Conservation (phyloP, 2,797 vertebrate species). For the Pseudochirops corinnae region DNA sequence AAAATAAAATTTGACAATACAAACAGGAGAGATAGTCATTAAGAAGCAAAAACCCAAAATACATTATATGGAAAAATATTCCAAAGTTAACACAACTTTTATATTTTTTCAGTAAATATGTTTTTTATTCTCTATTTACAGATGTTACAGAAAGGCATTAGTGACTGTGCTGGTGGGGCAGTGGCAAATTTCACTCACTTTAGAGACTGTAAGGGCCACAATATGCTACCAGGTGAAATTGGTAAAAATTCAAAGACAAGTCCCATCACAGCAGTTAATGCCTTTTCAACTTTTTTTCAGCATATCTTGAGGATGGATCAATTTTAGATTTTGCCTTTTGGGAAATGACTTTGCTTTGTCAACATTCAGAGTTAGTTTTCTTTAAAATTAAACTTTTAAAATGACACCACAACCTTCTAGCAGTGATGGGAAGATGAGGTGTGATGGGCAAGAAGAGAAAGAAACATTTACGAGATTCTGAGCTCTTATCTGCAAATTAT, state of each 20-base stretch:
- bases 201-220: neutral
- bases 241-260: neutral
- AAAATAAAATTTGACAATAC: conserved; percentile 73
- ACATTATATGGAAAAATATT: conserved; percentile 80
- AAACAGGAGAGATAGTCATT: conserved; percentile 73
- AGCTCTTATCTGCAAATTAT: rapidly evolving
- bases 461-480: neutral
- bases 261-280: neutral
- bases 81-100: conserved; percentile 69
- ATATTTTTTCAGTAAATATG: conserved; percentile 73
- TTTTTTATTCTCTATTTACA: conserved; percentile 79
- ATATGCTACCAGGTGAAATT: neutral
- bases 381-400: conserved; percentile 3
- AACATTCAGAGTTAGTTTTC: conserved; percentile 1
- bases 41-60: conserved; percentile 70
- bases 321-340: conserved; percentile 7
- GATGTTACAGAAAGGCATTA: conserved; percentile 77
- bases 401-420: neutral
- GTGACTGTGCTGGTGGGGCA: conserved; percentile 32
- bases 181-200: neutral
- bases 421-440: neutral
- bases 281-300: neutral
- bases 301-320: conserved; percentile 10
- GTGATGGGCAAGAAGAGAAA: neutral
- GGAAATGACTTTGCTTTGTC: conserved; percentile 22